Evolutionary conservation across 2,113 vertebrate species (phyloP).

Genomic region (Hemiprocne comata): DNA sequence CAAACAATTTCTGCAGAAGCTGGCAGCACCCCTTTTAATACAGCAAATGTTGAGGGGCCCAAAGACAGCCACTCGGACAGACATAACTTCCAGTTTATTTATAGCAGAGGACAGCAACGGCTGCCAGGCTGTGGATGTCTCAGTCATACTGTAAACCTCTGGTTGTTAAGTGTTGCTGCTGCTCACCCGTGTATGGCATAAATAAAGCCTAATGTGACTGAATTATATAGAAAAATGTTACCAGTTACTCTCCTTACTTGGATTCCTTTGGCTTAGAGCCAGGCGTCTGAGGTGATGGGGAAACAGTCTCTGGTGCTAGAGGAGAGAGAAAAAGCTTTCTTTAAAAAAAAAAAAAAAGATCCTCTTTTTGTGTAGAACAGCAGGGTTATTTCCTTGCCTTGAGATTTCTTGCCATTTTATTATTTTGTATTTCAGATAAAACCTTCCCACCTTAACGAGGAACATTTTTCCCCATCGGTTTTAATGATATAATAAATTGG

Average conservation of each 20-base stretch:
- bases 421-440: slow-evolving; percentile 37
- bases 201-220: slow-evolving; percentile 5
- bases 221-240: slow-evolving; percentile 34
- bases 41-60: not conserved
- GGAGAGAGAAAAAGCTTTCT: slow-evolving; percentile 18
- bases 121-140: not conserved
- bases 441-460: slow-evolving; percentile 20
- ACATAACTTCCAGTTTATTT: slow-evolving; percentile 23
- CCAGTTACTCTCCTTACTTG: slow-evolving; percentile 48
- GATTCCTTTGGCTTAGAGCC: not conserved
- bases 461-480: slow-evolving; percentile 27
- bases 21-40: not conserved
- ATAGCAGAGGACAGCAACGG: not conserved
- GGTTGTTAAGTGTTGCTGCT: not conserved
- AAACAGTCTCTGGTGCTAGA: not conserved
- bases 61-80: not conserved
- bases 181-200: not conserved
- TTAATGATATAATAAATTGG: slow-evolving; percentile 49
- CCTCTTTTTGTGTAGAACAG: slow-evolving; percentile 20
- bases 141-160: slow-evolving; percentile 20
- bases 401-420: slow-evolving; percentile 42
- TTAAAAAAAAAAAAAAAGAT: not conserved
- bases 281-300: not conserved
- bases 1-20: not conserved
- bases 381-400: not conserved